Evolutionary conservation across 2,888 invertebrate genomes (phyloP), one percentile per base, ranked within the genome.

Genomic region (Drosophila nr. medialis): DNA sequence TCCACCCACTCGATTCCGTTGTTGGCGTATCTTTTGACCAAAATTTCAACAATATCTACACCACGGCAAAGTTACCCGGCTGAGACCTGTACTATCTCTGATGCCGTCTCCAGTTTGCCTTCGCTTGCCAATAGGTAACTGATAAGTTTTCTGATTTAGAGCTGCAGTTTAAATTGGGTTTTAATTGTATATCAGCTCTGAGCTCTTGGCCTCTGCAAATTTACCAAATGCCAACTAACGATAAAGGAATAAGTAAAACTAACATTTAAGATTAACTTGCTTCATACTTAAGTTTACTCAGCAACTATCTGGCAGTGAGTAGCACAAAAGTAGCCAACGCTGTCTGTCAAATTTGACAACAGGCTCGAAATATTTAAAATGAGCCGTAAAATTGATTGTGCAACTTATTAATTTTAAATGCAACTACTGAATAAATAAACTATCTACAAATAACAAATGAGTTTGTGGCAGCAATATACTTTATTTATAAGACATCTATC

Each of bases 71-170:
- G 74, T 62, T 68, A 48, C 38, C 60, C 53, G 38, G 15, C 67
- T 34, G 24, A 18, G 21, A 36, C 42, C 36, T 10, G 38, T 30
- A 49, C 56, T 50, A 62, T 64, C 64, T 53, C 62, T 63, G 64
- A 45, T 53, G 11, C 45, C 54, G 29, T 45, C 58, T 64, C 29
- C 21, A 40, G 27, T 42, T 36, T 45, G 54, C 32, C 40, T 30
- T 36, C 60, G 58, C 49, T 59, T 67, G 74, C 62, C 69, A 59
- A 68, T 67, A 72, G 86, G 83, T 75, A 83, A 75, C 75, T 68
- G 89, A 83, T 83, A 86, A 83, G 71, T 83, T 86, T 80, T 77
- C 67, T 80, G 89, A 82, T 83, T 88, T 83, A 50, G 65, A 83
- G 77, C 64, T 68, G 56, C 74, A 80, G 83, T 69, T 85, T 68